Evolutionary conservation across 2,888 invertebrate species (phyloP).

Genomic region (Orchesella flavescens): DNA sequence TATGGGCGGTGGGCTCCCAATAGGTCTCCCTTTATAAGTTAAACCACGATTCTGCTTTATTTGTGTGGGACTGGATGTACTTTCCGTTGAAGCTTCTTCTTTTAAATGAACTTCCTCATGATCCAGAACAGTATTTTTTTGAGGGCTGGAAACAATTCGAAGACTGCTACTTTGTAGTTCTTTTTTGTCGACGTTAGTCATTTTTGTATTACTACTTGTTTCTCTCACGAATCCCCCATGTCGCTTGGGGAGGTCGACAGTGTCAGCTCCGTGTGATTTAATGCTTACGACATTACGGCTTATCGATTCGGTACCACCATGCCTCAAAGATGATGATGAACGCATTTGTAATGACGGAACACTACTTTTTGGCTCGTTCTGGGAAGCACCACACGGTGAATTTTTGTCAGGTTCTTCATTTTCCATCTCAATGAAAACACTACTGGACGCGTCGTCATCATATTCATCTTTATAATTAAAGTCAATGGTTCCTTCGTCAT

Average conservation of each 20-base stretch:
- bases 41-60: not conserved
- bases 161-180: conserved; percentile 4
- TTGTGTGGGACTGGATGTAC: conserved; percentile 2
- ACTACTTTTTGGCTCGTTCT: conserved; percentile 36
- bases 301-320: conserved; percentile 14
- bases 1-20: conserved; percentile 57
- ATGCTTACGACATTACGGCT: conserved; percentile 32
- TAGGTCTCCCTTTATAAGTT: conserved; percentile 50
- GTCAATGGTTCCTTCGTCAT: conserved; percentile 67
- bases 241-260: conserved; percentile 43
- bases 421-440: conserved; percentile 60
- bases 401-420: conserved; percentile 9
- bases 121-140: not conserved
- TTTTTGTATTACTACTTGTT: conserved; percentile 11
- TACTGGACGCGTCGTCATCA: conserved; percentile 60
- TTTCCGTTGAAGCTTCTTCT: conserved; percentile 1
- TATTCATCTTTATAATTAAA: conserved; percentile 68
- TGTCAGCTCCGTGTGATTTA: conserved; percentile 32
- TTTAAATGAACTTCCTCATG: conserved; percentile 9
- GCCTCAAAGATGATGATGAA: conserved; percentile 36
- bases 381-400: not conserved
- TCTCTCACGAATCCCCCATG: conserved; percentile 46
- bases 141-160: conserved; percentile 43
- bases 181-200: conserved; percentile 25
- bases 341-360: conserved; percentile 17